Evolutionary conservation across 30 jellyfish, hydroid and myxozoan species (phyloP).

Genomic region (Pseudorhiza aurosa): DNA sequence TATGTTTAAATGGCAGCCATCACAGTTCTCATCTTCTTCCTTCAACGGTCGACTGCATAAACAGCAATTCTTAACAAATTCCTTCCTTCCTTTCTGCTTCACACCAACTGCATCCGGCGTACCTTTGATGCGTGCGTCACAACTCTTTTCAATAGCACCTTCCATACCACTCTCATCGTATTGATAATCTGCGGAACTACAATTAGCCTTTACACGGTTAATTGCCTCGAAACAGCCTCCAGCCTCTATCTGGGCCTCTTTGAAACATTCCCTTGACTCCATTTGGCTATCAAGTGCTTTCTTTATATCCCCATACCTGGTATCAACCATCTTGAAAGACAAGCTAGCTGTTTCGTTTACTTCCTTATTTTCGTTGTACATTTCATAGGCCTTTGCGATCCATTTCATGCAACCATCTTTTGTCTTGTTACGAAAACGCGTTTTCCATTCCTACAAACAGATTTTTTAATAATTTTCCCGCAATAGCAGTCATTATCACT

Average conservation of each 20-base stretch:
- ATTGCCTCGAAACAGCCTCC: background rate
- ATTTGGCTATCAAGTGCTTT: background rate
- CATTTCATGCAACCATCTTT: background rate
- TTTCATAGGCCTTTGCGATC: slow-evolving; percentile 2
- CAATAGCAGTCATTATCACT: too few relatives aligned
- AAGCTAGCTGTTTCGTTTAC: slow-evolving; percentile 16
- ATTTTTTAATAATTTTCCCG: background rate
- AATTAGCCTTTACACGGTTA: background rate
- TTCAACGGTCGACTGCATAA: slow-evolving; percentile 8
- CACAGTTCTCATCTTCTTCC: background rate
- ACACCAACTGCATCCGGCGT: background rate
- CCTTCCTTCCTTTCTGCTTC: background rate
- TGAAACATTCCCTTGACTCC: slow-evolving; percentile 2
- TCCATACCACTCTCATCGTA: background rate
- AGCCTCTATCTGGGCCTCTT: background rate
- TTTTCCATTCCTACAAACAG: background rate
- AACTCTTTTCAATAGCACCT: background rate
- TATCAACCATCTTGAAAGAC: background rate
- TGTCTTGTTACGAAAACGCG: background rate
- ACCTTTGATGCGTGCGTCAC: background rate
- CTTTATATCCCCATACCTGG: background rate
- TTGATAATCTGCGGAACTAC: background rate
- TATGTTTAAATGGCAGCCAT: slow-evolving; percentile 10
- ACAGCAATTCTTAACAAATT: background rate
- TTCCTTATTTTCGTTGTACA: background rate